A percentile compares a stretch with the other conserved stretches of the same genome.
phyloP scores from a whole-genome alignment of 1,140 invertebrate genomes.

The Zaprionus ghesquierei region DNA sequence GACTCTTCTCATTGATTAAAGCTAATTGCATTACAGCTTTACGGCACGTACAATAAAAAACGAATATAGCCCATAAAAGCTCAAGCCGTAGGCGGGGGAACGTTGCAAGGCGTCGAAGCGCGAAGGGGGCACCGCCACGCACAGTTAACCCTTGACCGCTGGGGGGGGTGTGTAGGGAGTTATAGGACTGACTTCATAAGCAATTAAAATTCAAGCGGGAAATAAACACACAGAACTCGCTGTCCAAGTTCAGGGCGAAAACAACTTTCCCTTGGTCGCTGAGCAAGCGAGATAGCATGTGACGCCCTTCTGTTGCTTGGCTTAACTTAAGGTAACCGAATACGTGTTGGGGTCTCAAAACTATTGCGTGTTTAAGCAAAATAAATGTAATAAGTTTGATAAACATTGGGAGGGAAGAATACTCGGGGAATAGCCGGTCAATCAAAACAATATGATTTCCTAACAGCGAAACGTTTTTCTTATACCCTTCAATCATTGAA shows the following conservation, averaged over 20 bases:
- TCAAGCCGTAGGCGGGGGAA: not conserved
- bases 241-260: slow-evolving; percentile 11
- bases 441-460: not conserved
- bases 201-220: slow-evolving; percentile 55
- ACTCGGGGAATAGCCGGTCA: not conserved
- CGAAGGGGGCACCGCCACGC: not conserved
- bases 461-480: not conserved
- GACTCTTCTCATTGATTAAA: slow-evolving; percentile 57
- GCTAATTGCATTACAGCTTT: slow-evolving; percentile 64
- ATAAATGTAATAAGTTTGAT: not conserved
- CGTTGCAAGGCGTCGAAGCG: not conserved
- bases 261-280: slow-evolving; percentile 49
- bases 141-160: slow-evolving; percentile 48
- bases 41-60: slow-evolving; percentile 38
- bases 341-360: slow-evolving; percentile 48
- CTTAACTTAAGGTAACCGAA: slow-evolving; percentile 31
- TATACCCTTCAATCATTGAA: not conserved
- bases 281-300: not conserved
- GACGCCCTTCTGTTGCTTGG: slow-evolving; percentile 14
- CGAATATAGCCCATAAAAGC: slow-evolving; percentile 38
- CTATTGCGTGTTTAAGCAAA: slow-evolving; percentile 27
- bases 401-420: no score
- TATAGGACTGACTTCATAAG: slow-evolving; percentile 25
- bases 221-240: slow-evolving; percentile 35
- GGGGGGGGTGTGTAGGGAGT: no score